phyloP scores from a whole-genome alignment of 2,888 invertebrate species.

The Pyralis farinalis region DNA sequence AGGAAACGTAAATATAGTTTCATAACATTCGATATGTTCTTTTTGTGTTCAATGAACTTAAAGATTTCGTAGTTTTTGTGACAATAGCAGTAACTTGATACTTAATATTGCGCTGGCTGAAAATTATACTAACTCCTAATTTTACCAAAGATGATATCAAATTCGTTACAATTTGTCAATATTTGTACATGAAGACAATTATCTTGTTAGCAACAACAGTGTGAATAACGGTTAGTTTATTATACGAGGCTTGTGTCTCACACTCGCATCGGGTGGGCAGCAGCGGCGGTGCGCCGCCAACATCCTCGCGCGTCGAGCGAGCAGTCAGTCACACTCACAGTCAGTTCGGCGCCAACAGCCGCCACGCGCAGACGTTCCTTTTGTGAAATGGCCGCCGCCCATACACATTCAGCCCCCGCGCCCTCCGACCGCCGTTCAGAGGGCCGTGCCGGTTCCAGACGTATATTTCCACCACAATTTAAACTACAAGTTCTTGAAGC shows the following conservation, averaged over 20 bases:
- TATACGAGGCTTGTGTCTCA: constrained; percentile 72
- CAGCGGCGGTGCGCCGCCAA: constrained; percentile 65
- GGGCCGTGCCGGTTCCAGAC: constrained; percentile 88
- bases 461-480: constrained; percentile 94
- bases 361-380: constrained; percentile 65
- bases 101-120: too few species aligned
- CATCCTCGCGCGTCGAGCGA: constrained; percentile 64
- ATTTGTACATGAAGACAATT: too few species aligned
- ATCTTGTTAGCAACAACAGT: constrained; percentile 15
- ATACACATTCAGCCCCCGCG: constrained; percentile 69
- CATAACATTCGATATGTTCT: too few species aligned
- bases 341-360: constrained; percentile 76
- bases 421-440: constrained; percentile 73
- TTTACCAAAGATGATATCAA: too few species aligned
- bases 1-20: too few species aligned
- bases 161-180: too few species aligned
- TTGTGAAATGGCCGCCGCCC: constrained; percentile 66
- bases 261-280: constrained; percentile 73
- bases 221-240: constrained; percentile 37
- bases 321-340: constrained; percentile 69
- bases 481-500: constrained; percentile 94
- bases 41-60: too few species aligned
- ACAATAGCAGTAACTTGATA: too few species aligned
- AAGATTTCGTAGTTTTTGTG: too few species aligned
- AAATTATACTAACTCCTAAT: too few species aligned